These are phyloP conservation scores for Buceros bicornis DNA, from an alignment of 2,797 vertebrate genomes.

Conservation along the genomic window DNA sequence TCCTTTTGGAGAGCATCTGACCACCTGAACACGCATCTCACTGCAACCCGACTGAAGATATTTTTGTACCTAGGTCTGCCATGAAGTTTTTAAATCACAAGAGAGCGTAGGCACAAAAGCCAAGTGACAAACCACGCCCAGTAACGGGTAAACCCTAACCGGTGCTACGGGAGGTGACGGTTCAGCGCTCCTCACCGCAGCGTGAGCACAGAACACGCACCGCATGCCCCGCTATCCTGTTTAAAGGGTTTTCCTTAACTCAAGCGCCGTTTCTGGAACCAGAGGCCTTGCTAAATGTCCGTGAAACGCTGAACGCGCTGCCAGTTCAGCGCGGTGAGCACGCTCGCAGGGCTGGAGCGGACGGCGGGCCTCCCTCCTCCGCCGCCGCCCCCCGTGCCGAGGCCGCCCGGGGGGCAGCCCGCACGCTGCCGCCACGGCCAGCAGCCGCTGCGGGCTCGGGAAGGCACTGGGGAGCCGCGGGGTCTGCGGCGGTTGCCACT, in stretches of 20 bases:
- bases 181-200: accelerated
- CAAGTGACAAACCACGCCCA: accelerated
- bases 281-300: accelerated
- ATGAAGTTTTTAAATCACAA: accelerated
- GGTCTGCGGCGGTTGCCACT: no score
- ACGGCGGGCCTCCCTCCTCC: background rate
- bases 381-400: no score
- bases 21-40: accelerated
- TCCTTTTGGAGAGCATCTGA: background rate
- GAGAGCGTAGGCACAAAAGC: accelerated
- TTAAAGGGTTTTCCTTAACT: accelerated
- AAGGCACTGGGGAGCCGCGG: background rate
- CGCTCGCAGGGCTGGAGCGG: accelerated
- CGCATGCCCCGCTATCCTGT: accelerated
- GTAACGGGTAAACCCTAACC: no score
- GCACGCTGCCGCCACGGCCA: background rate
- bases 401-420: background rate
- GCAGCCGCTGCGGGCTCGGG: no score
- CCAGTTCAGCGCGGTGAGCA: accelerated
- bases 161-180: accelerated
- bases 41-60: accelerated
- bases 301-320: accelerated
- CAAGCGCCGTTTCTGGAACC: background rate
- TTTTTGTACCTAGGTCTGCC: background rate
- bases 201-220: accelerated